These are phyloP conservation scores for Tachycineta bicolor DNA, from an alignment of 2,113 vertebrate genomes.

Conservation along the genomic window DNA sequence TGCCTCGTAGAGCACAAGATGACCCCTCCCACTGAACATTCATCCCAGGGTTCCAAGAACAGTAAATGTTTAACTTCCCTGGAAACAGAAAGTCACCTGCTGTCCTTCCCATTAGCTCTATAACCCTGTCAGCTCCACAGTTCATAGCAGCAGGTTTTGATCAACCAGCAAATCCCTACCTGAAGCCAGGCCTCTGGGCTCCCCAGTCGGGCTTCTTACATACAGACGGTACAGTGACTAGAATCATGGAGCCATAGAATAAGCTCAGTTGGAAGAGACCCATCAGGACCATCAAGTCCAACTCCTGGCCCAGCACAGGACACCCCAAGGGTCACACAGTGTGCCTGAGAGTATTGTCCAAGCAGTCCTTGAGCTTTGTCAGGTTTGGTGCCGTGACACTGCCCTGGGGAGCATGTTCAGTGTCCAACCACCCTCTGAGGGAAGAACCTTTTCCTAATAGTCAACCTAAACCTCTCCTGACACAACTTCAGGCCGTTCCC, in stretches of 20 bases:
- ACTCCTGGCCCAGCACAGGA: not conserved
- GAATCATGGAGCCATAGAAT: not conserved
- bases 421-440: fast-evolving
- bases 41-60: not conserved
- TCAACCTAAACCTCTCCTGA: not conserved
- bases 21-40: not conserved
- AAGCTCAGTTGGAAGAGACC: not conserved
- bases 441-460: fast-evolving
- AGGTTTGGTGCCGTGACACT: not conserved
- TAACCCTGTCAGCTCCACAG: not conserved
- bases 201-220: not conserved
- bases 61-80: constrained; percentile 47
- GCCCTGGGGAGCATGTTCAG: not conserved
- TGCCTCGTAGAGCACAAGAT: not conserved
- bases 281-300: not conserved
- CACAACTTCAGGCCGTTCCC: not conserved
- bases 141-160: not conserved
- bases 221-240: not conserved
- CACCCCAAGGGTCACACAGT: not conserved
- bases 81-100: constrained; percentile 10
- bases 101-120: not conserved
- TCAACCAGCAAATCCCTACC: not conserved
- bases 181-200: not conserved
- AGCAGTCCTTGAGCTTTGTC: not conserved
- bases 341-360: not conserved